Evolutionary conservation across 92 coral and sea anemone genomes (phyloP).

Genomic region (Zoanthus sociatus): DNA sequence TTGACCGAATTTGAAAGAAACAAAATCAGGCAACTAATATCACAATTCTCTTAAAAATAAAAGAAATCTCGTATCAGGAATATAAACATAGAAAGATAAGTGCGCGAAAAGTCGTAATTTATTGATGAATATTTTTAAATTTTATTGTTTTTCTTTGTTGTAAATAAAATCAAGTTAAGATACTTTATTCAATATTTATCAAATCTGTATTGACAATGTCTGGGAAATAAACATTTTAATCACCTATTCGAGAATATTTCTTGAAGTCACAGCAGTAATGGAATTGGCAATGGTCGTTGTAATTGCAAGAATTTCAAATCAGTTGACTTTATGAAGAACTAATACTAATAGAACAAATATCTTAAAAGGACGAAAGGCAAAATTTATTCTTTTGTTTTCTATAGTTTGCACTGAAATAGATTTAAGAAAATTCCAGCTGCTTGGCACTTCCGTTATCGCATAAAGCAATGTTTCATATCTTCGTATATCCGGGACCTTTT

Average conservation of each 20-base stretch:
- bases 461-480: neutral
- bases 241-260: neutral
- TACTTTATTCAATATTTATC: slow-evolving; percentile 36
- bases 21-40: neutral
- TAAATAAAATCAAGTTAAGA: slow-evolving; percentile 16
- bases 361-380: neutral
- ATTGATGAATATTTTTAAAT: slow-evolving; percentile 28
- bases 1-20: neutral
- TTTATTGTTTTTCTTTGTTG: slow-evolving; percentile 11
- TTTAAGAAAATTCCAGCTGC: slow-evolving; percentile 18
- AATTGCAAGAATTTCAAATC: slow-evolving; percentile 5
- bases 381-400: slow-evolving; percentile 7
- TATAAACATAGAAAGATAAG: neutral
- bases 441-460: slow-evolving; percentile 31
- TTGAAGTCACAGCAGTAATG: neutral
- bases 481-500: slow-evolving; percentile 1
- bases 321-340: neutral
- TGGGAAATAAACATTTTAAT: neutral
- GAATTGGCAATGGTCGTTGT: neutral
- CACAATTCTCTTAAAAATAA: neutral
- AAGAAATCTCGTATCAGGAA: neutral
- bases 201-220: slow-evolving; percentile 20
- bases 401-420: slow-evolving; percentile 3
- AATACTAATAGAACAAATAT: neutral
- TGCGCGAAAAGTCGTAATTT: slow-evolving; percentile 30